Evolutionary conservation across 53 echinoderm and acorn worm species (phyloP), one percentile per base, ranked within the genome.

Genomic region (Actinopyga echinites): DNA sequence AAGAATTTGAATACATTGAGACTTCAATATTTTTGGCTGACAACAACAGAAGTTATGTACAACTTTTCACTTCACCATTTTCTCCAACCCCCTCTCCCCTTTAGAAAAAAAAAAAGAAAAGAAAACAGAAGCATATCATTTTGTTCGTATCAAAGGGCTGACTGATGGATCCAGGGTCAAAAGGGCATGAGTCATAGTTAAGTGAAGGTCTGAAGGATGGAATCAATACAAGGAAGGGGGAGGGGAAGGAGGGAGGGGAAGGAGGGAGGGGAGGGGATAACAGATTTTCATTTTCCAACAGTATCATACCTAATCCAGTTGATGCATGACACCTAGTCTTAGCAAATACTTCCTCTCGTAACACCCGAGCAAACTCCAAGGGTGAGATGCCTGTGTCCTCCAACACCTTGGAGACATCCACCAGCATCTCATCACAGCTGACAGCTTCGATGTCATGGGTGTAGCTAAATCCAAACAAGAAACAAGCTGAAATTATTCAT

Each of bases 381-480:
- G 94, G 87, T 57, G 92, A 56, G 1, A 86, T 89, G 24, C 82
- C 87, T 0, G 95, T 95, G 28, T 94, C 92, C 30, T 79, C 83
- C 25, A 95, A 35, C 30, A 97, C 67, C 6, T 71, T 87, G 0
- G 88, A 84, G 28, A 97, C 84, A 34, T 97, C 97, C 20, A 92
- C 94, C 23, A 97, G 88, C 97, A 97, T 97, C 59, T 97, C 97
- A 69, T 97, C 97, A 68, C 97, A 97, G 77, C 97, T 97, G 12
- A 97, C 97, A 6, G 97, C 97, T 69, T 97, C 97, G 56, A 97
- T 97, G 75, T 97, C 92, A 86, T 97, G 97, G 2, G 97, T 97
- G 79, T 92, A 97, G 32, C 97, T 96, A 59, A 6, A 56, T 58
- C 42, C 33, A 45, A 34, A 49, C 13, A 45, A 21, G n/a, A 59